Conservation (phyloP, 2,888 invertebrate genomes). For the Harpagoxenus sublaevis region DNA sequence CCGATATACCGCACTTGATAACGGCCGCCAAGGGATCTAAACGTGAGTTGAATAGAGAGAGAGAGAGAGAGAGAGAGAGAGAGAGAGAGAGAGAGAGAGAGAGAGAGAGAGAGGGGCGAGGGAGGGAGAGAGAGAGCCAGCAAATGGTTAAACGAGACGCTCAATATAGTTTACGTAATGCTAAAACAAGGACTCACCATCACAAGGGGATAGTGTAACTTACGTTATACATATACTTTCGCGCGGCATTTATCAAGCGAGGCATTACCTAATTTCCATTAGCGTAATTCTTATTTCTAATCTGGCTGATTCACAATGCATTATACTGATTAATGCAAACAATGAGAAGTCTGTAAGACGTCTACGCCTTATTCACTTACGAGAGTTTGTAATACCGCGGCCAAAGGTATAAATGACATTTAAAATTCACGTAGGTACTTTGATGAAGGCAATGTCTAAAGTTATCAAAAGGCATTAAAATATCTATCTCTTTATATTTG, state of each 20-base stretch:
- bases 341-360: conserved; percentile 23
- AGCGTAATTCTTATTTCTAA: conserved; percentile 55
- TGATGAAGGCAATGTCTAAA: not conserved
- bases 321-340: conserved; percentile 60
- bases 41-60: conserved; percentile 41
- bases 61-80: not conserved
- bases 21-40: conserved; percentile 37
- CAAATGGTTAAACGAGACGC: conserved; percentile 44
- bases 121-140: not conserved
- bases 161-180: conserved; percentile 67
- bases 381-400: not conserved
- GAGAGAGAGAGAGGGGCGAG: conserved; percentile 19
- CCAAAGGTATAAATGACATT: conserved; percentile 7
- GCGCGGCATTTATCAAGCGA: conserved; percentile 45
- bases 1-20: conserved; percentile 62
- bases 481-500: not conserved
- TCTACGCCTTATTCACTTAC: not conserved
- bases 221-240: conserved; percentile 46
- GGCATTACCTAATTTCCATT: conserved; percentile 66
- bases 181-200: conserved; percentile 50
- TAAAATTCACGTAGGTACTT: conserved; percentile 18
- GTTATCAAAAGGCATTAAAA: conserved; percentile 7
- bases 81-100: not conserved
- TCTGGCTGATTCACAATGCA: conserved; percentile 46
- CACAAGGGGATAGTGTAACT: conserved; percentile 67